These are phyloP conservation scores for Belgica antarctica DNA, from an alignment of 2,888 invertebrate genomes.

Conservation along the genomic window DNA sequence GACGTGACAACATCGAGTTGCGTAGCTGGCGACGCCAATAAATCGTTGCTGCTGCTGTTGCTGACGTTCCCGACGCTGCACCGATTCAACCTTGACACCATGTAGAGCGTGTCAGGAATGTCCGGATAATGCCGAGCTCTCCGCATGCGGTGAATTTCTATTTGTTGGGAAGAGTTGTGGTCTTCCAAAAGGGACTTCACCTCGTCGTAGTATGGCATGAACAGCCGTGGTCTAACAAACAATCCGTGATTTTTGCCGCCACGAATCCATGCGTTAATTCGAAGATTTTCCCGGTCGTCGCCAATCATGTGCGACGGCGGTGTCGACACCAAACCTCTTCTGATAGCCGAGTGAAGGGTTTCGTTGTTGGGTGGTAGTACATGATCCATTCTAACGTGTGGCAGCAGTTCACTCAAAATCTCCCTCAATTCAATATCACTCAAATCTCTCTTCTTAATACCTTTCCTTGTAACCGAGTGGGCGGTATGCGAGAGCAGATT, in stretches of 20 bases:
- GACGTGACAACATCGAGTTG: conserved; percentile 66
- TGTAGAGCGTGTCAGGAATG: conserved; percentile 91
- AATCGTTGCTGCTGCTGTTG: conserved; percentile 49
- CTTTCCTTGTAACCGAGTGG: conserved; percentile 85
- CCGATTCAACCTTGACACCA: conserved; percentile 61
- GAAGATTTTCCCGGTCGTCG: conserved; percentile 64
- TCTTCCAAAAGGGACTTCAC: conserved; percentile 83
- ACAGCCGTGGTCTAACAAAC: conserved; percentile 81
- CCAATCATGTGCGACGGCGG: conserved; percentile 84
- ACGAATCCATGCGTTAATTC: conserved; percentile 78
- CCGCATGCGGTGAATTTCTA: conserved; percentile 68
- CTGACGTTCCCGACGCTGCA: conserved; percentile 46
- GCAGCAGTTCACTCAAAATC: conserved; percentile 77
- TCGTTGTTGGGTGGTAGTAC: conserved; percentile 82
- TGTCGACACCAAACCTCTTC: conserved; percentile 72
- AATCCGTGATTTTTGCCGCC: conserved; percentile 69
- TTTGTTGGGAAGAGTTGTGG: conserved; percentile 67
- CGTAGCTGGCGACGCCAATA: conserved; percentile 51
- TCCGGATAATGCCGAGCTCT: conserved; percentile 72
- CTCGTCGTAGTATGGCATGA: conserved; percentile 93
- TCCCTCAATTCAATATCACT: conserved; percentile 84
- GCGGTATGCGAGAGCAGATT: conserved; percentile 88
- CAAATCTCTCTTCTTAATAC: conserved; percentile 74
- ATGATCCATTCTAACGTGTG: conserved; percentile 85
- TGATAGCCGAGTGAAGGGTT: conserved; percentile 66